Conservation (phyloP, 1,140 invertebrate species). For the Gonioctena quinquepunctata region DNA sequence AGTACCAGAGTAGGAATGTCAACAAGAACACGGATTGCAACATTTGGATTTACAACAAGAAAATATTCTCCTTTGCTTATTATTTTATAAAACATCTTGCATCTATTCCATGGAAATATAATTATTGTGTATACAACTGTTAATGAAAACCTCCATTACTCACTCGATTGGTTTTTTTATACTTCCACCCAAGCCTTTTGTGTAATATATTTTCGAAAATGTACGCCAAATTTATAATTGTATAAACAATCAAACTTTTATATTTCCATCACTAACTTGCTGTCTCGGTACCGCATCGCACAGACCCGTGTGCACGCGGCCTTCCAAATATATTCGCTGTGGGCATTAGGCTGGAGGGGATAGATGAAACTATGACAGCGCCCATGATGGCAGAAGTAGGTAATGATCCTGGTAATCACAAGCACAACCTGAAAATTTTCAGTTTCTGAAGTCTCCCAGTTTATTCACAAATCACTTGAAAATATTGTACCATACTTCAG, state of each 20-base stretch:
- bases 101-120: neutral
- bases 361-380: too few relatives aligned
- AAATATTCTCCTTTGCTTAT: neutral
- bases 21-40: neutral
- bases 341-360: too few relatives aligned
- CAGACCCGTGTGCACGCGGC: too few relatives aligned
- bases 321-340: too few relatives aligned
- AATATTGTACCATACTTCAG: too few relatives aligned
- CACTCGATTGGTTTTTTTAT: neutral
- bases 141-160: neutral
- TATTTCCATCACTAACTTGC: neutral
- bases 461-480: too few relatives aligned
- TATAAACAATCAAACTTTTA: neutral
- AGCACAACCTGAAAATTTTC: too few relatives aligned
- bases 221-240: neutral
- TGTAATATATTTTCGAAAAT: neutral
- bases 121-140: neutral
- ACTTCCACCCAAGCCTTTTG: neutral
- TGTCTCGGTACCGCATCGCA: too few relatives aligned
- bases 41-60: neutral
- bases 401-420: too few relatives aligned
- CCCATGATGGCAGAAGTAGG: too few relatives aligned
- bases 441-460: too few relatives aligned
- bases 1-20: neutral
- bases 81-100: neutral